Conservation (phyloP, 2,888 invertebrate species). For the Diogma glabrata region DNA sequence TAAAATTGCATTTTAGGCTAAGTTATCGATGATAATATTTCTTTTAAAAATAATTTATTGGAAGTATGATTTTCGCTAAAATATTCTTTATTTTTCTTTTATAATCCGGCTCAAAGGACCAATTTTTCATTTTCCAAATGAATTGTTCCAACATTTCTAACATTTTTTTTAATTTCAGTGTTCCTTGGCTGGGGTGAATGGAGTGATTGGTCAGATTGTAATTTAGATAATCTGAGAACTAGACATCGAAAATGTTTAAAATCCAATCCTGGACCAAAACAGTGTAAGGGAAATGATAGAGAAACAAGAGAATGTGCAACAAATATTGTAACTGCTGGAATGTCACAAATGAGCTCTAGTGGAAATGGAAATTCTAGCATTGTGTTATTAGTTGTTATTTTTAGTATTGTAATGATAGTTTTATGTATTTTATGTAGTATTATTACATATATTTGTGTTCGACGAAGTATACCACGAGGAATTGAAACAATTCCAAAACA, state of each 20-base stretch:
- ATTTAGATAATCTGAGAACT: slow-evolving; percentile 51
- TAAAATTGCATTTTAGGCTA: no score
- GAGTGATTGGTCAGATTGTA: slow-evolving; percentile 59
- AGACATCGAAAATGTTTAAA: slow-evolving; percentile 54
- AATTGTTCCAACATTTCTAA: slow-evolving; percentile 3
- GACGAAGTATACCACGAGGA: slow-evolving; percentile 17
- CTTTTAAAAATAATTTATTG: slow-evolving; percentile 5
- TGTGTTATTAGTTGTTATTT: neutral
- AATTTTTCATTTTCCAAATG: slow-evolving; percentile 7
- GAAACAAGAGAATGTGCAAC: slow-evolving; percentile 54
- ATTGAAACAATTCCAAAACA: slow-evolving; percentile 56
- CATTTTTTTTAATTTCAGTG: slow-evolving; percentile 34
- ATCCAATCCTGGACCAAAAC: slow-evolving; percentile 41
- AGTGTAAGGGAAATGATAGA: slow-evolving; percentile 56
- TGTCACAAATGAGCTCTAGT: slow-evolving; percentile 6
- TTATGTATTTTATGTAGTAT: neutral
- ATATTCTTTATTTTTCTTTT: neutral
- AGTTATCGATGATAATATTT: no score
- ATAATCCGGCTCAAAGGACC: neutral
- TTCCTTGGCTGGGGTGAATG: slow-evolving; percentile 64
- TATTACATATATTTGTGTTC: neutral
- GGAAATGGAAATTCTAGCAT: neutral
- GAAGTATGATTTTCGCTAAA: no score
- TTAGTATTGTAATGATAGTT: neutral
- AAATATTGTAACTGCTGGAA: neutral